Evolutionary conservation across 2,797 vertebrate species (phyloP), one percentile per base, ranked within the genome.

Genomic region (Alosa sapidissima): DNA sequence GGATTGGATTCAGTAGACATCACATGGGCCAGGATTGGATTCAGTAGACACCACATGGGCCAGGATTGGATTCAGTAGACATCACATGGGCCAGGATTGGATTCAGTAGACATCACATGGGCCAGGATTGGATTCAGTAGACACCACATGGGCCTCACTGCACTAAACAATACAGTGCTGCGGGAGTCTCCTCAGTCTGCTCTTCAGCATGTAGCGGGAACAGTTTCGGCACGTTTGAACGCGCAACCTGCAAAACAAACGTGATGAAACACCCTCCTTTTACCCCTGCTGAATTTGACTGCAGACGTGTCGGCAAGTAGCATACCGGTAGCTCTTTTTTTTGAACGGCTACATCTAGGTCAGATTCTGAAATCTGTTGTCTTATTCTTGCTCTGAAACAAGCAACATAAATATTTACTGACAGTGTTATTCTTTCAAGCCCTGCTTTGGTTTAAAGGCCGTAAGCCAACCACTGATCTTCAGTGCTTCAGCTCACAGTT

Each of bases 401-500:
- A 84, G 72, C 33, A 52, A 41, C 55, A 81, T 82, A 55, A 75
- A 86, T 86, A 87, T 89, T 89, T 84, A 86, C 88, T 72, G 45
- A 86, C 81, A 65, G 68, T 62, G 78, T 62, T 85, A 62, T 52
- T 86, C 85, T 78, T 47, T 78, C 5, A 19, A 47, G 28, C 28
- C 1, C 33, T 47, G 72, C 16, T n/a, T 41, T 19, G 16, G 19
- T 75, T 78, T 47, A n/a, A 7, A 47, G 16, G 16, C 14, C 4
- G 19, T 33, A 36, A 16, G 41, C 41, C 19, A 21, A 16, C 33
- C 65, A 36, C 10, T 72, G 65, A 72, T 72, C 28, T 72, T 1
- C 1, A 41, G 13, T 6, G 65, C 13, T 14, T 72, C 55, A 58
- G 19, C 21, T 6, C 65, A 68, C 62, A 36, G 28, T 16, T 58